These are phyloP conservation scores for Poecilus cupreus DNA, from an alignment of 2,888 invertebrate species.

Conservation along the genomic window DNA sequence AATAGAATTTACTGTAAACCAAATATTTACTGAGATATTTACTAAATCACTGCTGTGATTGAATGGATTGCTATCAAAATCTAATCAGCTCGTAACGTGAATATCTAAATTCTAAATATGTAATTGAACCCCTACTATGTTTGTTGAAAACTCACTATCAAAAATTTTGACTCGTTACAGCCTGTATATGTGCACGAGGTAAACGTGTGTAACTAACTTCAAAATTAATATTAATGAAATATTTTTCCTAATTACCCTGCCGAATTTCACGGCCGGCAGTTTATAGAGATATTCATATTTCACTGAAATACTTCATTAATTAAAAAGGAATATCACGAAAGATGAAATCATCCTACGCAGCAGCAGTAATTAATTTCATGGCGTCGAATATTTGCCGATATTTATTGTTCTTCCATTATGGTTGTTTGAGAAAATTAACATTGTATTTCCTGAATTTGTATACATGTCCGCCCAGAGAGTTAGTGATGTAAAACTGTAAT, in stretches of 20 bases:
- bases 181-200: no score
- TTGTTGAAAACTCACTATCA: no score
- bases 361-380: neutral
- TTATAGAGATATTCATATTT: neutral
- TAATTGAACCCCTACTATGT: no score
- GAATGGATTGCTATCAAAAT: no score
- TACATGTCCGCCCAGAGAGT: neutral
- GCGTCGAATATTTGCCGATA: neutral
- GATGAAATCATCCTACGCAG: neutral
- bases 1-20: no score
- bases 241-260: neutral
- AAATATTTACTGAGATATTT: no score
- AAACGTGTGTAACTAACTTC: no score
- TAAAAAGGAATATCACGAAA: conserved; percentile 1
- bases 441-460: neutral
- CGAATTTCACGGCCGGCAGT: neutral
- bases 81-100: no score
- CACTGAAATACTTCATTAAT: neutral
- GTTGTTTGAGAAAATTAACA: neutral
- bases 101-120: no score
- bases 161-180: no score
- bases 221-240: no score
- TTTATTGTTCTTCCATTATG: conserved; percentile 9
- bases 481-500: conserved; percentile 1
- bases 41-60: no score